Conservation (phyloP, 2,797 vertebrate species). For the Galaxias olidus region DNA sequence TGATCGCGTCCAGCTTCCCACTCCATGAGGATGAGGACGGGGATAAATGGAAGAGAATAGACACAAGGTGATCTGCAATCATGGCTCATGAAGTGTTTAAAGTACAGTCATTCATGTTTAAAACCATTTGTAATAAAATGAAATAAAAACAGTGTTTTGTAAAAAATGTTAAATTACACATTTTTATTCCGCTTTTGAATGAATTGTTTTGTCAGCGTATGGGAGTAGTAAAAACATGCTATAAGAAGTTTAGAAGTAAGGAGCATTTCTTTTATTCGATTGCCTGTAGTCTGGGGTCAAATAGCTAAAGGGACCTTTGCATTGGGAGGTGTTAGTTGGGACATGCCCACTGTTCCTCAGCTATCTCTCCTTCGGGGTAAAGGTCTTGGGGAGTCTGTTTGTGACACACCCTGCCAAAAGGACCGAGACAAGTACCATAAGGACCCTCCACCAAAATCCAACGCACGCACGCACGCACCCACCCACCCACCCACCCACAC, state of each 20-base stretch:
- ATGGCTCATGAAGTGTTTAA: constrained; percentile 1
- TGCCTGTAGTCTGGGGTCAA: constrained; percentile 24
- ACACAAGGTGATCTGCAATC: constrained; percentile 33
- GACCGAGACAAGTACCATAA: constrained; percentile 9
- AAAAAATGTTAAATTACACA: no score
- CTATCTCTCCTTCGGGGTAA: constrained; percentile 54
- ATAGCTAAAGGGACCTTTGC: constrained; percentile 47
- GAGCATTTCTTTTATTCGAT: constrained; percentile 4
- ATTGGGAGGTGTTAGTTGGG: constrained; percentile 37
- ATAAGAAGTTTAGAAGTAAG: constrained; percentile 6
- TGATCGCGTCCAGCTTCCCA: constrained; percentile 68
- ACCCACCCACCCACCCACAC: constrained; percentile 16
- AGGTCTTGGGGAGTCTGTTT: constrained; percentile 37
- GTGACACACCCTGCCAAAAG: constrained; percentile 36
- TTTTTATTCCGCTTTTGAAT: no score
- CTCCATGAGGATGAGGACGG: constrained; percentile 56
- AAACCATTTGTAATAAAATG: no score
- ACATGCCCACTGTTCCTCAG: constrained; percentile 37
- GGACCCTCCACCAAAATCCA: not conserved
- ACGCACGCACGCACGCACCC: no score
- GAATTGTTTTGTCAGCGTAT: no score
- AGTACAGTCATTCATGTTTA: no score
- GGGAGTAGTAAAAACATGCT: no score
- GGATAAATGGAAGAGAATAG: constrained; percentile 9
- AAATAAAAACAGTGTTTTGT: no score